These are phyloP conservation scores for Sus cebifrons DNA, from an alignment of 2,797 vertebrate species.

Conservation along the genomic window DNA sequence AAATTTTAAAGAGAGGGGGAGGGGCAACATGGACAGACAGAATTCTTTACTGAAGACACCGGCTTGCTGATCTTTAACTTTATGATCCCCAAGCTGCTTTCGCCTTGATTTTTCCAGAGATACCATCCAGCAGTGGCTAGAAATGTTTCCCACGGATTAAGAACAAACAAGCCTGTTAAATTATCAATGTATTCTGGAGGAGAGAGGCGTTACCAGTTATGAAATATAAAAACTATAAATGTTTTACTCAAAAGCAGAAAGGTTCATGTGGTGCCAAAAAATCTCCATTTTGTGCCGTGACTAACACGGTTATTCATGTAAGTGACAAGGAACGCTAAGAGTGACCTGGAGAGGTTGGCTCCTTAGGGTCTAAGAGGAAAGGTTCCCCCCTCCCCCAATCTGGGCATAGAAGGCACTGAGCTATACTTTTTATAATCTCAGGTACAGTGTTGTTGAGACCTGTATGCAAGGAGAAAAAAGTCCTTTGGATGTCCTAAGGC, in stretches of 20 bases:
- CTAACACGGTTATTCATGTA: background rate
- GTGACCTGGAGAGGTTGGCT: background rate
- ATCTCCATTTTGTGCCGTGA: background rate
- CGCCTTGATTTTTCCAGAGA: background rate
- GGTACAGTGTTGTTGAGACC: background rate
- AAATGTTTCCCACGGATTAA: background rate
- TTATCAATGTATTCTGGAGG: background rate
- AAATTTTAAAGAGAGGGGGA: constrained; percentile 13
- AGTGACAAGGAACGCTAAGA: background rate
- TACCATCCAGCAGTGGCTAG: background rate
- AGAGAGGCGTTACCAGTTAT: background rate
- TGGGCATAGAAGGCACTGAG: background rate
- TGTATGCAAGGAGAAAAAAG: background rate
- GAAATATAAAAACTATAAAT: background rate
- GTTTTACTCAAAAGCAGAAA: background rate
- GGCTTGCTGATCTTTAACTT: background rate
- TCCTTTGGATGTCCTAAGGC: background rate
- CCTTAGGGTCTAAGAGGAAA: background rate
- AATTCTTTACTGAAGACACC: constrained; percentile 7
- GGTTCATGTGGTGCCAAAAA: background rate
- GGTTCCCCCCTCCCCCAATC: background rate
- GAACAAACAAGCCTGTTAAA: constrained; percentile 24
- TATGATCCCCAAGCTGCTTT: constrained; percentile 57
- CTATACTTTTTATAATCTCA: background rate
- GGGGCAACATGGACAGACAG: background rate